Conservation (phyloP, 2,113 vertebrate species). For the Syngnathus scovelli region DNA sequence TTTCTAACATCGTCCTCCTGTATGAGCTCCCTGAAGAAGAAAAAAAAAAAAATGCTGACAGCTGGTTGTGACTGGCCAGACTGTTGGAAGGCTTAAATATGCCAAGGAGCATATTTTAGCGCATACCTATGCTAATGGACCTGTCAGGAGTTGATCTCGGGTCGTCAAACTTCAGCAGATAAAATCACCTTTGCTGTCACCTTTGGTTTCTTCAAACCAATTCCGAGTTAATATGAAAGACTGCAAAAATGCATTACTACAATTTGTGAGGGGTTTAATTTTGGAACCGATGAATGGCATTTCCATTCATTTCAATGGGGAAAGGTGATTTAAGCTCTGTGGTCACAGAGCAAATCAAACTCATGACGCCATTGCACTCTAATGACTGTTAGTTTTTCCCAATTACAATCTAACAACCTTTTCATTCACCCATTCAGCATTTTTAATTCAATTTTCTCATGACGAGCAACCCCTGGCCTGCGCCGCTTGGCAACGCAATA, state of each 20-base stretch:
- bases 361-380: not conserved
- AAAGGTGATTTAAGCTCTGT: not conserved
- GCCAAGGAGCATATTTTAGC: slow-evolving; percentile 1
- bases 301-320: not conserved
- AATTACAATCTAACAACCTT: slow-evolving; percentile 53
- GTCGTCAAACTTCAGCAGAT: not conserved
- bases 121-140: slow-evolving; percentile 5
- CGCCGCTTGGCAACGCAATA: slow-evolving; percentile 58
- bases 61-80: slow-evolving; percentile 16
- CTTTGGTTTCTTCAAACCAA: slow-evolving; percentile 11
- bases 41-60: not conserved
- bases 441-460: slow-evolving; percentile 53
- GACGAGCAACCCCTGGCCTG: slow-evolving; percentile 35
- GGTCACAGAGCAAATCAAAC: not conserved
- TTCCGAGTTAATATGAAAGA: no score
- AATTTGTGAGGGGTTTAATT: no score
- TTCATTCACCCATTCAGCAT: slow-evolving; percentile 59
- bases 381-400: slow-evolving; percentile 6
- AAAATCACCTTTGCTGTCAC: slow-evolving; percentile 4
- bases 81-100: slow-evolving; percentile 26
- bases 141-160: slow-evolving; percentile 6
- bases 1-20: no score
- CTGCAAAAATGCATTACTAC: no score
- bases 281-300: not conserved
- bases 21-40: not conserved